Percentiles rank a stretch among this genome's conserved stretches.
Conservation (phyloP, 37 sponge, comb jelly and placozoan genomes). For the Spongilla lacustris region DNA sequence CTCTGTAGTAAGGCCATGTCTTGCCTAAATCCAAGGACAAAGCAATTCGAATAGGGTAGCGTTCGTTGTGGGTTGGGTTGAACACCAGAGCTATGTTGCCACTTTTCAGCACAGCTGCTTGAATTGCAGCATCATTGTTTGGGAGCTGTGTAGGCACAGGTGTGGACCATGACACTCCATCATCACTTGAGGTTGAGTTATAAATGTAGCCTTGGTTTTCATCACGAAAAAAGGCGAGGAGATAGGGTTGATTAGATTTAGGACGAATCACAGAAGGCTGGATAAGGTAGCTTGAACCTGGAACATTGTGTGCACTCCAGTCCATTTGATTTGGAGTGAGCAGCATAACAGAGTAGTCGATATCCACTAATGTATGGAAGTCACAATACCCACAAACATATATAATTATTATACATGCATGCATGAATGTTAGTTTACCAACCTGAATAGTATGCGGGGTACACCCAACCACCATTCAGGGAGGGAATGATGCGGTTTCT, state of each 20-base stretch:
- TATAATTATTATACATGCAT: not conserved
- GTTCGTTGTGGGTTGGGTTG: conserved; percentile 56
- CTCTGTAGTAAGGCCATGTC: conserved; percentile 62
- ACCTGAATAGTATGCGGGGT: conserved; percentile 77
- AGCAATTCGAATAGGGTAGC: conserved; percentile 52
- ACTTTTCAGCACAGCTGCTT: conserved; percentile 52
- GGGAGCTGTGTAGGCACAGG: conserved; percentile 41
- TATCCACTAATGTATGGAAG: conserved; percentile 4
- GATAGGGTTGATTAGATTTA: not conserved
- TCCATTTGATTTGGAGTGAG: conserved; percentile 25
- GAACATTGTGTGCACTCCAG: conserved; percentile 35
- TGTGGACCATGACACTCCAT: conserved; percentile 33
- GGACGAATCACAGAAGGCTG: conserved; percentile 71
- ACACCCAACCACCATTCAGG: conserved; percentile 35
- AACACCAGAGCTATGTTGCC: conserved; percentile 52
- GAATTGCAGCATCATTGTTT: conserved; percentile 80
- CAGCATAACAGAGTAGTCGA: conserved; percentile 26
- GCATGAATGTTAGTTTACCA: not conserved
- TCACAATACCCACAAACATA: not conserved
- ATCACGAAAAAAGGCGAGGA: conserved; percentile 55
- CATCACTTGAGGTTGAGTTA: not conserved
- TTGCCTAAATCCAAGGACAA: conserved; percentile 71
- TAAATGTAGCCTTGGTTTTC: conserved; percentile 37
- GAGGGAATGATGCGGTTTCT: conserved; percentile 62
- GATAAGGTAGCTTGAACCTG: conserved; percentile 54